These are phyloP conservation scores for Panorpa germanica DNA, from an alignment of 2,888 invertebrate species.

Conservation along the genomic window DNA sequence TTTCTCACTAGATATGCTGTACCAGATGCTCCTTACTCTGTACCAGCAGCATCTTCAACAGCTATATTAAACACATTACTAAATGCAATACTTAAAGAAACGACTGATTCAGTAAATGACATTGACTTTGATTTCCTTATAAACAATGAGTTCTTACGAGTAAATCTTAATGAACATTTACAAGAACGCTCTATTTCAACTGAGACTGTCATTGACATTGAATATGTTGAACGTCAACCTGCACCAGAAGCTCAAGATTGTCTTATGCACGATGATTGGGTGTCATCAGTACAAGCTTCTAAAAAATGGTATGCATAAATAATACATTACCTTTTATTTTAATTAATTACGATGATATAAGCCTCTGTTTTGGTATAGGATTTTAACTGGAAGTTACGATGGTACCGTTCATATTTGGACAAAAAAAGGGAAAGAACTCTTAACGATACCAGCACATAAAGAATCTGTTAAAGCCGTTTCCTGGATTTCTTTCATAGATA, in stretches of 20 bases:
- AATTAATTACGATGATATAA: constrained; percentile 3
- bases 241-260: constrained; percentile 87
- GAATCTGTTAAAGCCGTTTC: constrained; percentile 75
- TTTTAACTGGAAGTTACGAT: constrained; percentile 85
- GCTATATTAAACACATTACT: constrained; percentile 58
- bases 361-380: constrained; percentile 48
- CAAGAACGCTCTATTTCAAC: constrained; percentile 54
- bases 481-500: constrained; percentile 57
- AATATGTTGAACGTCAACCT: constrained; percentile 79
- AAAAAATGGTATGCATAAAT: constrained; percentile 37
- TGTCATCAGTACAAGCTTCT: constrained; percentile 61
- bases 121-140: constrained; percentile 79
- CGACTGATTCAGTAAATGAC: constrained; percentile 21
- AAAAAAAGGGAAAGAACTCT: constrained; percentile 60
- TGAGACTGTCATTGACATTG: constrained; percentile 74
- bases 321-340: constrained; percentile 4
- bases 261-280: constrained; percentile 94
- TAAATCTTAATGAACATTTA: constrained; percentile 53
- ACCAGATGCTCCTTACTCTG: constrained; percentile 67
- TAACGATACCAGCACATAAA: constrained; percentile 72
- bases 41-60: constrained; percentile 49
- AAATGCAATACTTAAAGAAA: constrained; percentile 55
- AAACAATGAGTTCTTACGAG: constrained; percentile 60
- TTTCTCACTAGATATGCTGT: constrained; percentile 83
- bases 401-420: constrained; percentile 84